Conservation (phyloP, 2,113 vertebrate genomes). For the Takifugu flavidus region DNA sequence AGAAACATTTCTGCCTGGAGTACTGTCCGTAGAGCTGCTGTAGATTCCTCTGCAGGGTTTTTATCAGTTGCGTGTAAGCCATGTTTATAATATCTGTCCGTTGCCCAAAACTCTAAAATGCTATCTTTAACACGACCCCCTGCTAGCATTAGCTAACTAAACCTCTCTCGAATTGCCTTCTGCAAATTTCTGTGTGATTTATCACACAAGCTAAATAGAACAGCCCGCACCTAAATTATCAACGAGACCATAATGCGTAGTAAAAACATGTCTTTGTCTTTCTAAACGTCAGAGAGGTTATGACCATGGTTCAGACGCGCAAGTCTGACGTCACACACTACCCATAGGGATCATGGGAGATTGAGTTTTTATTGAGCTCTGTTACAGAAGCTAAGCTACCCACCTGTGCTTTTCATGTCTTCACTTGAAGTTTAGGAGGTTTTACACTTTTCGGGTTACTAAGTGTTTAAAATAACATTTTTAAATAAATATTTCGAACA, state of each 20-base stretch:
- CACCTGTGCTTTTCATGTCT: too few species aligned
- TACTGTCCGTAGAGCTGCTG: slow-evolving; percentile 16
- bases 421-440: too few species aligned
- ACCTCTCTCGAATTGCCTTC: too few species aligned
- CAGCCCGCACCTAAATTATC: too few species aligned
- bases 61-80: slow-evolving; percentile 56
- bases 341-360: slow-evolving; percentile 35
- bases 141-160: too few species aligned
- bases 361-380: background rate
- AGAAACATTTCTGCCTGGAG: slow-evolving; percentile 21
- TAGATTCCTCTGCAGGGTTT: slow-evolving; percentile 31
- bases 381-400: too few species aligned
- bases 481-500: too few species aligned
- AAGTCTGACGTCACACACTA: slow-evolving; percentile 36
- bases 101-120: background rate
- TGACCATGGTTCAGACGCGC: slow-evolving; percentile 5
- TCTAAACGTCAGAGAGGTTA: background rate
- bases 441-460: too few species aligned
- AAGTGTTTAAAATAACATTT: too few species aligned
- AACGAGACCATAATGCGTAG: background rate
- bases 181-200: too few species aligned
- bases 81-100: slow-evolving; percentile 25
- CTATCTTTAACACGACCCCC: background rate
- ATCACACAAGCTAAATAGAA: too few species aligned
- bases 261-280: background rate